These are phyloP conservation scores for Aphodius sticticus DNA, from an alignment of 2,888 invertebrate genomes.

Conservation along the genomic window DNA sequence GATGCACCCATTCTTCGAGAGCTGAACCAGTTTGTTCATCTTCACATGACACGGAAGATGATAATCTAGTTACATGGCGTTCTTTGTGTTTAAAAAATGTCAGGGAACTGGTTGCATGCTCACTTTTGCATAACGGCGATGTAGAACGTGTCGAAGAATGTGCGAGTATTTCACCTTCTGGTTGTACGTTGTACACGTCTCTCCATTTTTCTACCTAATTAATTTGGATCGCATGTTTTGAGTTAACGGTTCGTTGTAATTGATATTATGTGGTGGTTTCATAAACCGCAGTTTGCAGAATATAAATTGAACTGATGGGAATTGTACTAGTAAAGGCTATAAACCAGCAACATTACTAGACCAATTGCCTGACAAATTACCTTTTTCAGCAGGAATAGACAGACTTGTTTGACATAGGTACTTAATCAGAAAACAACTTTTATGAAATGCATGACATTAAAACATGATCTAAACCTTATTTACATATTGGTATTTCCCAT, in stretches of 20 bases:
- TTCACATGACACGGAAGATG: slow-evolving; percentile 27
- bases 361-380: no score
- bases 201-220: background rate
- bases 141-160: slow-evolving; percentile 30
- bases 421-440: no score
- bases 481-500: no score
- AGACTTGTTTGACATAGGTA: no score
- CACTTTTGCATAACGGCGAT: slow-evolving; percentile 30
- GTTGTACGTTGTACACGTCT: slow-evolving; percentile 1
- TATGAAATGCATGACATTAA: no score
- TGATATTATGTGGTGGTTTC: background rate
- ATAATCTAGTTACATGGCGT: slow-evolving; percentile 37
- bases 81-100: slow-evolving; percentile 35
- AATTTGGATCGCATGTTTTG: background rate
- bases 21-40: slow-evolving; percentile 16
- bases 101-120: slow-evolving; percentile 36
- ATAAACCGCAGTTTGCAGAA: slow-evolving; percentile 10
- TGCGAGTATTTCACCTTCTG: slow-evolving; percentile 23
- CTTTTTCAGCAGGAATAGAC: no score
- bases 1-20: background rate
- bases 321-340: no score
- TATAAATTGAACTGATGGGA: no score
- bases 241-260: background rate
- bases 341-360: no score
- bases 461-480: no score